Conservation (phyloP, 2,888 invertebrate species). For the Pocota personata region DNA sequence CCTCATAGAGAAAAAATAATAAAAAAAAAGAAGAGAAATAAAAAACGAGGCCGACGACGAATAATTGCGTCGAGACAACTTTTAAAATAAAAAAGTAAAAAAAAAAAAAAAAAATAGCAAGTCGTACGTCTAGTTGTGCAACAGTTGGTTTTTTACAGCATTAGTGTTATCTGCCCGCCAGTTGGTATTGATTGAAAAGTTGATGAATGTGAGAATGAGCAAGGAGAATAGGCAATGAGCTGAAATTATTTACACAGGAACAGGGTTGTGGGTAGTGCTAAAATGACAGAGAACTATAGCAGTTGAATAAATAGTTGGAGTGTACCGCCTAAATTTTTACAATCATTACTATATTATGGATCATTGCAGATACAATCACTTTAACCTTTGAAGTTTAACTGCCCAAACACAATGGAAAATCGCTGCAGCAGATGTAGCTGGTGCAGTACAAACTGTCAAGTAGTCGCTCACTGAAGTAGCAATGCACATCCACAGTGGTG, state of each 20-base stretch:
- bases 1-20: slow-evolving; percentile 11
- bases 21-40: background rate
- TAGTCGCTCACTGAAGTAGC: no score
- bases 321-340: background rate
- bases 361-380: background rate
- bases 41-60: slow-evolving; percentile 1
- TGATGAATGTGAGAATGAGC: background rate
- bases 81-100: slow-evolving; percentile 26
- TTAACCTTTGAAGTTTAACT: background rate
- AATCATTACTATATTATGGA: background rate
- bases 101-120: slow-evolving; percentile 22
- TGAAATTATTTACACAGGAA: background rate
- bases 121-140: slow-evolving; percentile 48
- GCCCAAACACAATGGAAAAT: no score
- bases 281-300: background rate
- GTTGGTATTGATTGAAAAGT: slow-evolving; percentile 24
- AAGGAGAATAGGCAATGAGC: background rate
- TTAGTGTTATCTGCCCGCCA: slow-evolving; percentile 15
- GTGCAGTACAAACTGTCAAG: no score
- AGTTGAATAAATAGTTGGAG: background rate
- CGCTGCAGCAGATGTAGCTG: no score
- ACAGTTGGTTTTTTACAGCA: slow-evolving; percentile 10
- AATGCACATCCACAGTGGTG: no score
- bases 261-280: background rate
- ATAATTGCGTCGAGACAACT: slow-evolving; percentile 64